Percentiles rank a stretch among this genome's conserved stretches.
Conservation (phyloP, 2,113 vertebrate species). For the Pelecanoides urinatrix region DNA sequence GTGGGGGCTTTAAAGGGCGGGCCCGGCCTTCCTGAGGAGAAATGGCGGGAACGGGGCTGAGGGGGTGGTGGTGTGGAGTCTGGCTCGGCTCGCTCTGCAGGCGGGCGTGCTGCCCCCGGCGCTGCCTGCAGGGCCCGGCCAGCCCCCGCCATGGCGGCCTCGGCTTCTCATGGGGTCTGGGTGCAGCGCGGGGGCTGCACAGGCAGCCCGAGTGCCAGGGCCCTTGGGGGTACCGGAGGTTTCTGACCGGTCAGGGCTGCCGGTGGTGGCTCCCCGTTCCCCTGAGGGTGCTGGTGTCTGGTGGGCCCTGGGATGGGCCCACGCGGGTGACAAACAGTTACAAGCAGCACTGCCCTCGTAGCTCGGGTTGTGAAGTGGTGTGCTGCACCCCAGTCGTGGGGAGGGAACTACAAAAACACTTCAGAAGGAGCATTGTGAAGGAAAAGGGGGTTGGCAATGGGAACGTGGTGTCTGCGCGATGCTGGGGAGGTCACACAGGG, state of each 20-base stretch:
- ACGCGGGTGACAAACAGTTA: rapidly evolving
- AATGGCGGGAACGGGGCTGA: neutral
- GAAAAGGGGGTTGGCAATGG: rapidly evolving
- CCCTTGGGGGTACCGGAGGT: too few relatives aligned
- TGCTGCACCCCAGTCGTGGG: rapidly evolving
- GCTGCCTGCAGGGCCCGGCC: rapidly evolving
- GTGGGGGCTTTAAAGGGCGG: neutral
- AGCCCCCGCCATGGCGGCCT: rapidly evolving
- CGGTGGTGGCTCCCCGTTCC: too few relatives aligned
- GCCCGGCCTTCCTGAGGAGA: rapidly evolving
- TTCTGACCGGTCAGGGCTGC: too few relatives aligned
- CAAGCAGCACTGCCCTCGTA: rapidly evolving
- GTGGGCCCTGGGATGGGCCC: neutral
- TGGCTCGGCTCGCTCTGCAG: too few relatives aligned
- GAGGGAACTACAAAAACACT: rapidly evolving
- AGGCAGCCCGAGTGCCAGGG: too few relatives aligned
- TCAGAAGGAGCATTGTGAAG: too few relatives aligned
- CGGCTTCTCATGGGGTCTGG: rapidly evolving
- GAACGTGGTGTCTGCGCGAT: rapidly evolving
- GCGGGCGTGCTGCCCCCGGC: neutral
- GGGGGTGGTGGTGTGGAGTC: too few relatives aligned
- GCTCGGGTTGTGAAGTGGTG: rapidly evolving
- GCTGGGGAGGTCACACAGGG: too few relatives aligned
- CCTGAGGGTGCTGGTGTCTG: too few relatives aligned
- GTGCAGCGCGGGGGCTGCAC: too few relatives aligned